Evolutionary conservation across 2,888 invertebrate species (phyloP).

Genomic region (Spodoptera littoralis): DNA sequence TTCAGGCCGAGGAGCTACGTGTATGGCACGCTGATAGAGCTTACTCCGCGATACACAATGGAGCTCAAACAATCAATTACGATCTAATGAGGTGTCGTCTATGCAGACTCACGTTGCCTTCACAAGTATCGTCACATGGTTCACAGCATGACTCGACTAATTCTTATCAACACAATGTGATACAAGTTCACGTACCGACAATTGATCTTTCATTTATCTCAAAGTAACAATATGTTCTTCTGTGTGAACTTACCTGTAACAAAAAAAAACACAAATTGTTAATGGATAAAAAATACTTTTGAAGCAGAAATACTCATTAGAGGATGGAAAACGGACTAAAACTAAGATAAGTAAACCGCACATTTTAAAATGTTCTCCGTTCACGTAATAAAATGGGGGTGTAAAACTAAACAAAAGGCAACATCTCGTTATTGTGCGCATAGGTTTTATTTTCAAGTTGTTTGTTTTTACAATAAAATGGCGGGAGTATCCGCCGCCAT

Average conservation of each 20-base stretch:
- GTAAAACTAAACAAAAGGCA: constrained; percentile 10
- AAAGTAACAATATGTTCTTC: too few species aligned
- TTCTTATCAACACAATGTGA: constrained; percentile 1
- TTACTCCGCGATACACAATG: constrained; percentile 7
- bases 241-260: constrained; percentile 48
- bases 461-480: constrained; percentile 30
- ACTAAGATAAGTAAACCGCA: neutral
- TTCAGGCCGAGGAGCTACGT: constrained; percentile 20
- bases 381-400: neutral
- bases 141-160: neutral
- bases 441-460: constrained; percentile 14
- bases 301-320: too few species aligned
- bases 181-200: neutral
- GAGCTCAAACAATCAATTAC: constrained; percentile 6
- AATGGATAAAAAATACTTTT: neutral
- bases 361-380: neutral
- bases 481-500: constrained; percentile 11
- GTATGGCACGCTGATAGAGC: constrained; percentile 8
- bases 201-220: neutral
- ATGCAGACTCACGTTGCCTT: constrained; percentile 4
- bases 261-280: constrained; percentile 17
- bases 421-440: constrained; percentile 22
- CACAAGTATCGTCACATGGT: neutral
- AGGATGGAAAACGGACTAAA: too few species aligned
- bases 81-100: constrained; percentile 6